A percentile compares a stretch with the other conserved stretches of the same genome.
Evolutionary conservation across 2,888 invertebrate genomes (phyloP).

Genomic region (Patella caerulea): DNA sequence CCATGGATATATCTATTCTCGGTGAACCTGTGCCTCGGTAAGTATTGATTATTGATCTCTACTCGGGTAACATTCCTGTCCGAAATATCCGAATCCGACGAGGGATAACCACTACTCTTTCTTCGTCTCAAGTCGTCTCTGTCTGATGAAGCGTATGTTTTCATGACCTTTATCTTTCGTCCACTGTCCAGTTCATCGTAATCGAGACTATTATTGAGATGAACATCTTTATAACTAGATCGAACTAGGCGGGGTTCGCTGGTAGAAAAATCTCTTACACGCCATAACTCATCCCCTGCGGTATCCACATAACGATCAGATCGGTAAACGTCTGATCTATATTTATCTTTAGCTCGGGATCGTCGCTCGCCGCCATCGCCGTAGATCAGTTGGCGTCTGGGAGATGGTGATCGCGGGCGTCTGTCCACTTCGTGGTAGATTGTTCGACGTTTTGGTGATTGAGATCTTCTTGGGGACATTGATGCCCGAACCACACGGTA

Average conservation of each 20-base stretch:
- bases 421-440: slow-evolving; percentile 15
- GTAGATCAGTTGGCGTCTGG: neutral
- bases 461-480: slow-evolving; percentile 21
- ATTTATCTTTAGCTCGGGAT: neutral
- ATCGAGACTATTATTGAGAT: neutral
- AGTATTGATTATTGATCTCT: neutral
- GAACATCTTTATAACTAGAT: neutral
- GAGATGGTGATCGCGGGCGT: neutral
- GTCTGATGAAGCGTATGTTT: neutral
- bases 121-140: neutral
- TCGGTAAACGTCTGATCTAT: neutral
- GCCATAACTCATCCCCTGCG: too few species aligned
- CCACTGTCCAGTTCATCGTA: neutral
- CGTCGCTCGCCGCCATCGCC: neutral
- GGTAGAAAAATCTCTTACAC: too few species aligned
- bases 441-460: slow-evolving; percentile 10
- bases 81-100: neutral
- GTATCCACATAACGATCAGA: neutral
- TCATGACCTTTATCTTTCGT: neutral
- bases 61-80: neutral
- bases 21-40: neutral
- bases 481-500: slow-evolving; percentile 31
- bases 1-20: neutral
- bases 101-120: neutral
- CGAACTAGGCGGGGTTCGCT: neutral